Evolutionary conservation across 2,888 invertebrate genomes (phyloP), one percentile per base, ranked within the genome.

Genomic region (Malthinus seriepunctatus): DNA sequence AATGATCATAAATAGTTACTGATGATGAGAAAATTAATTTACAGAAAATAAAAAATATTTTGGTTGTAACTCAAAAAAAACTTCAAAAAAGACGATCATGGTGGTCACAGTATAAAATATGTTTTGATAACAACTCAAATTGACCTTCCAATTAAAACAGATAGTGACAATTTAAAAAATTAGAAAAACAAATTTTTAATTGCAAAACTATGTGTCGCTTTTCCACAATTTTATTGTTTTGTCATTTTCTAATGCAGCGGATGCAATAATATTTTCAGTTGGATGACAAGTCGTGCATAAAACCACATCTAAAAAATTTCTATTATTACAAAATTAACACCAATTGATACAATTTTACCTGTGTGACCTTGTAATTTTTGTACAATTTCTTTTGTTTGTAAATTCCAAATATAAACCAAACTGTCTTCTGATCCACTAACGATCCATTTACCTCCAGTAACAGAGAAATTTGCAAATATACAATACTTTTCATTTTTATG

Each of bases 361-460:
- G 96, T 95, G 77, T 99, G 98, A 0, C 98, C 98, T 71, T 93
- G 91, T 62, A 99, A 82, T 80, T 95, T 94, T 80, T 99, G 99
- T 58, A 99, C 99, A 59, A 99, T 93, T 83, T 99, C 98, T 81
- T 98, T 98, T 9, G 97, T 97, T 78, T 99, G 99, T 65, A 99
- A 84, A 83, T 99, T 99, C 99, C 99, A 99, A 72, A 99, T 97
- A 77, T 98, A 99, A 0, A 99, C 96, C 84, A 95, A 87, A 78
- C 97, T 94, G 80, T 99, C 99, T 81, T 99, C 99, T 3, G 98
- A 98, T n/a, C 99, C 99, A 37, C 97, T 97, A 45, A 99, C 98
- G 76, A 99, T 99, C 99, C 99, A 99, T 93, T 99, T 99, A 76
- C 99, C 99, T 57, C 99, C 99, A 10, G 99, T 99, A 6, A 99